Evolutionary conservation across 2,797 vertebrate genomes (phyloP), one percentile per base, ranked within the genome.

Genomic region (Neosilurus mollespiculum): DNA sequence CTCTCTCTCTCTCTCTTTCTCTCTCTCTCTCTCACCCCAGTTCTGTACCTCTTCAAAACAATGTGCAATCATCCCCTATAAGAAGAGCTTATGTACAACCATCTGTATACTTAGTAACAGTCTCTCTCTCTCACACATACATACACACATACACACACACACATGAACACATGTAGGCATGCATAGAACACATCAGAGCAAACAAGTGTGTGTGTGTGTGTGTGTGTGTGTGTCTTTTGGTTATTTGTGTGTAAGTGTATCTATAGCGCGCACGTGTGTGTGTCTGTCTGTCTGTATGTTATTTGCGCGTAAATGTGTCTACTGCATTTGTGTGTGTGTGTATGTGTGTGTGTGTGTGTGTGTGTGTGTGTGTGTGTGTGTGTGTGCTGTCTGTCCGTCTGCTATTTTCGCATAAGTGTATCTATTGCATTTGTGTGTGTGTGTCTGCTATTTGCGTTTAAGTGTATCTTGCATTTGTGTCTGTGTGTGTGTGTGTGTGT

Each of bases 11-110:
- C 53, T 59, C 11, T 43, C 22, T 49, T 12, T n/a, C 26, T 61
- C 75, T 22, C 20, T 20, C n/a, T 56, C 53, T 26, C 43, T n/a
- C n/a, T n/a, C n/a, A n/a, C 14, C 56, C 3, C 34, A 64, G 14
- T 51, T 26, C 22, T 62, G 54, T 53, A 86, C 85, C 84, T 66
- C 24, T 78, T 22, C 43, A 51, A 83, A 78, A 82, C 90, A 92
- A 89, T 88, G 85, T 59, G 78, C 87, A 58, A 87, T 84, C 86
- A 88, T 89, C 80, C 87, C 90, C 90, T 91, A 89, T 90, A 76
- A 54, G 86, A 90, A 87, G 24, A 53, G n/a, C 14, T 18, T 72
- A 75, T 58, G 3, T 4, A 58, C 26, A 58, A n/a, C 54, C 30
- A 15, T 59, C 10, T 76, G 26, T 58, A 76, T 59, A 22, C 22